Percentiles rank a stretch among this genome's conserved stretches.
Conservation (phyloP, 2,113 vertebrate species). For the Oncorhynchus mykiss region DNA sequence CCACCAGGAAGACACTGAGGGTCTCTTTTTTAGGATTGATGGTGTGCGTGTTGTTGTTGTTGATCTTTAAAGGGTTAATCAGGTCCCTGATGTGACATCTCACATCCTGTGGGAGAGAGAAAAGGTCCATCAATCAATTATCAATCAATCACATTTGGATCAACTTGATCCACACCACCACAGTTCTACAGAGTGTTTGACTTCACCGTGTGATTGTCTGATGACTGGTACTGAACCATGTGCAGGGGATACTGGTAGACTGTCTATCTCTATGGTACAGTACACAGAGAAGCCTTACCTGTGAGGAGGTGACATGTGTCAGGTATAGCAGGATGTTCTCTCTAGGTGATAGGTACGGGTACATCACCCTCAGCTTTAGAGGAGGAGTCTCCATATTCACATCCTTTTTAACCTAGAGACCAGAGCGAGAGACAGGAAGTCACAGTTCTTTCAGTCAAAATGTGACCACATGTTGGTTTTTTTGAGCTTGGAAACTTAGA, state of each 20-base stretch:
- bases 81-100: slow-evolving; percentile 63
- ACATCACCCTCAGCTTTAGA: slow-evolving; percentile 79
- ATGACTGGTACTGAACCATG: too few relatives aligned
- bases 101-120: slow-evolving; percentile 65
- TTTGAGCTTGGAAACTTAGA: too few relatives aligned
- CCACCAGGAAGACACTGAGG: slow-evolving; percentile 79
- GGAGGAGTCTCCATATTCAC: slow-evolving; percentile 73
- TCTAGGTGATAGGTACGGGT: slow-evolving; percentile 74
- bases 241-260: too few relatives aligned
- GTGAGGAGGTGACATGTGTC: slow-evolving; percentile 68
- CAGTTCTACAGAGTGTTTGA: too few relatives aligned
- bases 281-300: slow-evolving; percentile 61
- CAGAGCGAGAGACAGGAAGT: slow-evolving; percentile 3
- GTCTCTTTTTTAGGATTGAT: slow-evolving; percentile 72
- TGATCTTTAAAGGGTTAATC: slow-evolving; percentile 72
- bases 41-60: slow-evolving; percentile 22
- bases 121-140: neutral
- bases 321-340: slow-evolving; percentile 83
- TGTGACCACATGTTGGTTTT: neutral
- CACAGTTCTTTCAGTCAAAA: neutral
- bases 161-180: too few relatives aligned
- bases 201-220: too few relatives aligned
- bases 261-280: neutral
- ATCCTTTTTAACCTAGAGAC: slow-evolving; percentile 78
- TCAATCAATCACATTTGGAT: too few relatives aligned